Evolutionary conservation across 2,113 vertebrate genomes (phyloP), one percentile per base, ranked within the genome.

Genomic region (Mastomys natalensis): DNA sequence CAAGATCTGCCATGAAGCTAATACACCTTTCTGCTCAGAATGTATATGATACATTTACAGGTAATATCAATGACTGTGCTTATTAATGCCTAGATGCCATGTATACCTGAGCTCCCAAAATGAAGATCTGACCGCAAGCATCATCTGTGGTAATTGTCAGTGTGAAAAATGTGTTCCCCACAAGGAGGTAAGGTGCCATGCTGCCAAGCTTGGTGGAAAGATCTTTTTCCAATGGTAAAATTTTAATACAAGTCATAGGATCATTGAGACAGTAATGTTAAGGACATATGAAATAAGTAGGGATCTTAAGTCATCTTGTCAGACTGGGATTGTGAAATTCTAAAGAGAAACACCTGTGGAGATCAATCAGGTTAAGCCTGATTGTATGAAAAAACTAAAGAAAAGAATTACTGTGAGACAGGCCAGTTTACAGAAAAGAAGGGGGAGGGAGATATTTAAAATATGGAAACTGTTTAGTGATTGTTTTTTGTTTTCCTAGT

Each of bases 401-500:
- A 81, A 92, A 87, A 77, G 84, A 66, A 82, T 55, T 64, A 40
- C 29, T 89, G 60, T 31, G 17, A 96, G 60, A 87, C 68, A 89
- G 8, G 5, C n/a, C 60, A 90, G 22, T 64, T 86, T 68, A 77
- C 31, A 1, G 78, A 43, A 93, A 89, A 72, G 19, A 37, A 72
- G 93, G 76, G 29, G 2, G 94, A 10, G 2, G 95, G 48, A 51
- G 22, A 84, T 53, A 91, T 86, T 93, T 86, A 74, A 95, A 70
- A 37, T 74, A 87, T 78, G 45, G 12, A 62, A 90, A 60, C 40
- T 9, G 0, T 55, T 94, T 6, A 37, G 43, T 60, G 70, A 96
- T 90, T 84, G 34, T 64, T 94, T 87, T 97, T 90, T 84, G 34
- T 64, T 94, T 87, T 93, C 77, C 40, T 66, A 55, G 13, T 80